These are phyloP conservation scores for Tricholauxania praeusta DNA, from an alignment of 2,888 invertebrate genomes.

Conservation along the genomic window DNA sequence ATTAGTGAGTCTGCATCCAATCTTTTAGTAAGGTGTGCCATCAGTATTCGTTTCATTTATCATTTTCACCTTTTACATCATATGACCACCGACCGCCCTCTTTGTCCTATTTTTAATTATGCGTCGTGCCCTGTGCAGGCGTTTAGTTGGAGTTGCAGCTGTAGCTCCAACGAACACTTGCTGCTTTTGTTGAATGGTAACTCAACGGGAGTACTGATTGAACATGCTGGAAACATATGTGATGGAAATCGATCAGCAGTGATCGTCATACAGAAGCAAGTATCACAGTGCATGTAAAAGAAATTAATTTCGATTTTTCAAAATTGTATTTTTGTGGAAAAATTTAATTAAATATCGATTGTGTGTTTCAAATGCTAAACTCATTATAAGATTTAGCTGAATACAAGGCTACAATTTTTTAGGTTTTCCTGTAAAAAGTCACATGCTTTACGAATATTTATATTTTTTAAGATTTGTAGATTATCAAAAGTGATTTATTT, in stretches of 20 bases:
- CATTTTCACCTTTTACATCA: slow-evolving; percentile 6
- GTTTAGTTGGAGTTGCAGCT: slow-evolving; percentile 24
- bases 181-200: slow-evolving; percentile 27
- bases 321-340: no score
- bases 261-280: not conserved
- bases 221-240: slow-evolving; percentile 21
- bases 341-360: no score
- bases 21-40: not conserved
- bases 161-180: slow-evolving; percentile 23
- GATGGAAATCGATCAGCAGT: slow-evolving; percentile 19
- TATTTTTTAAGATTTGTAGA: no score
- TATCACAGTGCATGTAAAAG: no score
- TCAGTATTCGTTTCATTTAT: slow-evolving; percentile 21
- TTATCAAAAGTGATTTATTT: no score
- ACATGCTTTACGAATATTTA: no score
- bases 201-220: slow-evolving; percentile 32
- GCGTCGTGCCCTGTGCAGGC: slow-evolving; percentile 30
- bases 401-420: no score
- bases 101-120: not conserved
- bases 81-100: not conserved
- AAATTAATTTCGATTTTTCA: no score
- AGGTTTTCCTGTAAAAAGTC: no score
- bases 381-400: no score
- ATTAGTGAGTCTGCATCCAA: not conserved
- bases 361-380: no score